These are phyloP conservation scores for Xenus cinereus DNA, from an alignment of 2,113 vertebrate species.

Conservation along the genomic window DNA sequence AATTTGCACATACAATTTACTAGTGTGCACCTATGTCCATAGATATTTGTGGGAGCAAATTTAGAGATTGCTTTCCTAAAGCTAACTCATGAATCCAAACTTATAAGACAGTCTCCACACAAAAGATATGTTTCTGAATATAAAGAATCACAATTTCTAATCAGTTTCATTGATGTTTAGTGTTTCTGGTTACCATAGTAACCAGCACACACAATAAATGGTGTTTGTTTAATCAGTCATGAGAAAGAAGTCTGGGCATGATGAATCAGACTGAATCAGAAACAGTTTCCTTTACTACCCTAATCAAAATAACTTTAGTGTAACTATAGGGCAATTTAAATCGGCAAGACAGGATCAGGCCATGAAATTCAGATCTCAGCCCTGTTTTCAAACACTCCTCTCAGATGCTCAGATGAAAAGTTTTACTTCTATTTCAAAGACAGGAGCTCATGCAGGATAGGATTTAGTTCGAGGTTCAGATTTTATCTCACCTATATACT, in stretches of 20 bases:
- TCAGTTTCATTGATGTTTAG: conserved; percentile 47
- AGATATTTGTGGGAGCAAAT: background rate
- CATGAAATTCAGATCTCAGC: background rate
- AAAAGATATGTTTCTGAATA: conserved; percentile 1
- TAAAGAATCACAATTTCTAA: conserved; percentile 42
- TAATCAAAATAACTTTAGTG: conserved; percentile 30
- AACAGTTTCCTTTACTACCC: conserved; percentile 27
- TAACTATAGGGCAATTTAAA: conserved; percentile 22
- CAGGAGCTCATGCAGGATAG: background rate
- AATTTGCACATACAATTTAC: background rate
- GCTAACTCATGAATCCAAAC: background rate
- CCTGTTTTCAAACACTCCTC: background rate
- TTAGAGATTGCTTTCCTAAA: conserved; percentile 1
- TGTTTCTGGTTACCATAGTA: conserved; percentile 3
- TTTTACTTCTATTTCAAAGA: conserved; percentile 32
- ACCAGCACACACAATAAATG: conserved; percentile 30
- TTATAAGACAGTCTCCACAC: background rate
- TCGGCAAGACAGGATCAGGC: background rate
- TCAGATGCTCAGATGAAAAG: background rate
- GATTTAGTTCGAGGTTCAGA: background rate
- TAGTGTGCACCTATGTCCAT: background rate
- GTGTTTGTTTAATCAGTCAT: conserved; percentile 57
- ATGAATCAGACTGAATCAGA: conserved; percentile 53
- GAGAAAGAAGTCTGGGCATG: conserved; percentile 38
- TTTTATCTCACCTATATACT: background rate